These are phyloP conservation scores for Lamellibrachia satsuma DNA, from an alignment of 2,888 invertebrate genomes.

Conservation along the genomic window DNA sequence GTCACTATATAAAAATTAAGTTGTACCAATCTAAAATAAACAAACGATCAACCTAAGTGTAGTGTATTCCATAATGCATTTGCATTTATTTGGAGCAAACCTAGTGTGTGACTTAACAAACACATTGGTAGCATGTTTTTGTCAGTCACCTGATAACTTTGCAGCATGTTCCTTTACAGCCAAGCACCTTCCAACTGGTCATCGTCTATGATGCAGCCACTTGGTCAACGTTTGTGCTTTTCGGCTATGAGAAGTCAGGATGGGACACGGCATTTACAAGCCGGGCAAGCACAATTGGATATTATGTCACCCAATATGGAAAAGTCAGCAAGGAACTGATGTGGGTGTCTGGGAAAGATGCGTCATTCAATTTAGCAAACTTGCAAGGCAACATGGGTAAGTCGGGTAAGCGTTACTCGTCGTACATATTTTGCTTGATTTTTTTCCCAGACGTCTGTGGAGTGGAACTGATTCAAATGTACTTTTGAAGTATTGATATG, in stretches of 20 bases:
- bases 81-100: no score
- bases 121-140: no score
- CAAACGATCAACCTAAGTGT: no score
- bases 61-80: no score
- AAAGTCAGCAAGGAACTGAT: not conserved
- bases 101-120: no score
- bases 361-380: constrained; percentile 17
- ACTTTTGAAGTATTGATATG: no score
- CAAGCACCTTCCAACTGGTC: constrained; percentile 3
- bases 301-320: not conserved
- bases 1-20: no score
- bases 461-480: no score
- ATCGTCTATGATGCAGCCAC: not conserved
- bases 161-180: not conserved
- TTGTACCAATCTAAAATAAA: no score
- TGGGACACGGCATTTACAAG: not conserved
- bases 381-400: not conserved
- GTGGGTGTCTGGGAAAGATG: not conserved
- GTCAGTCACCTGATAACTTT: not conserved
- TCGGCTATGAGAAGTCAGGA: not conserved
- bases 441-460: no score
- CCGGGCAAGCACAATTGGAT: not conserved
- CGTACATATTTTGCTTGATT: not conserved
- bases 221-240: not conserved
- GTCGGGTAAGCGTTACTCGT: not conserved